Base-by-base conservation (phyloP, 2,797 vertebrate species). In the Phoxinus dragarum region DNA sequence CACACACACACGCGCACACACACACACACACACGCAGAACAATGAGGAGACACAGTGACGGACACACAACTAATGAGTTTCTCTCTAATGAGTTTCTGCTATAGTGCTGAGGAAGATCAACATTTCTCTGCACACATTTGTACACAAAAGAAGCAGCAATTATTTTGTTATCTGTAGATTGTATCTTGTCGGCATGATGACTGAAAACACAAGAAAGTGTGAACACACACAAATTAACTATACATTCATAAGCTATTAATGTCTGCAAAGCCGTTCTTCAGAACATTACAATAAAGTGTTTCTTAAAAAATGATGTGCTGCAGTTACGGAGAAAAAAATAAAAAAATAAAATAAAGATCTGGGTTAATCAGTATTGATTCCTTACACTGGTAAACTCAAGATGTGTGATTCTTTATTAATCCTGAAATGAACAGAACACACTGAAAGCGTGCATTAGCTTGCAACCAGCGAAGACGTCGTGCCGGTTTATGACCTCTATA, bases 131-230 rank as follows among this genome's bases (percentile, higher is more conserved):
- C 85, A 84, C 88, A 84, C 34, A 84, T 88, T 69, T 88, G 83
- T 81, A 74, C 64, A 36, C 19, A 76, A 81, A 77, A 79, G 67
- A 83, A 81, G 74, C 83, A 76, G 85, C 87, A 89, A 88, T 88
- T 88, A 89, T 83, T 83, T 21, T 82, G 84, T 86, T 88, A 52
- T 80, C 78, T 79, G 79, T 47, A 80, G 56, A 88, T 74, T 87
- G 87, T 74, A 67, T 88, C 84, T 81, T 87, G 81, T 86, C 52
- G 74, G 85, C 54, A 54, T 67, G 59, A 69, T 42, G 81, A 88
- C 31, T 47, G 31, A 52, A 74, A 84, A 83, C 71, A 82, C 4
- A 40, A 80, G 40, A 78, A 77, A 64, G 77, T 17, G 64, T 14
- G 44, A 40, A 34, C 61, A 31, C 12, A 64, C n/a, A 64, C 56